Evolutionary conservation across 2,888 invertebrate genomes (phyloP).

Genomic region (Isoperla grammatica): DNA sequence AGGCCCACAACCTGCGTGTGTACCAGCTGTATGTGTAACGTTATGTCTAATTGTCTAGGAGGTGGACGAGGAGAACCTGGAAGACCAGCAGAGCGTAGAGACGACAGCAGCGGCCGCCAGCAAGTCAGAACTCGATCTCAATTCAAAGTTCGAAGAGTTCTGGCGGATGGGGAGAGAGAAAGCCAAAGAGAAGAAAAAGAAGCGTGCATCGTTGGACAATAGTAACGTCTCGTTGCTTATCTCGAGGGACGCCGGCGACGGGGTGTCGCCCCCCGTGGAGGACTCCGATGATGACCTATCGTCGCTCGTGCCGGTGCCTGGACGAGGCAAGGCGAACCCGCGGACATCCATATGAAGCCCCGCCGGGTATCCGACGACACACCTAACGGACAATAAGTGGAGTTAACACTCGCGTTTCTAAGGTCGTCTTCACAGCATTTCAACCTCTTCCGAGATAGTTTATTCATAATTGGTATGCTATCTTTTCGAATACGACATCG

Average conservation of each 20-base stretch:
- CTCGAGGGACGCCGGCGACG: conserved; percentile 3
- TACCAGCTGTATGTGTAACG: too few species aligned
- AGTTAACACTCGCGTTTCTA: background rate
- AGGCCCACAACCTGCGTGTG: too few species aligned
- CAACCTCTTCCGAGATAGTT: background rate
- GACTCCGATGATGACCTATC: background rate
- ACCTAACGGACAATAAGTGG: background rate
- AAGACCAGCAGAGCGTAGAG: conserved; percentile 31
- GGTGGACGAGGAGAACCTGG: conserved; percentile 61
- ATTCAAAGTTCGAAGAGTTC: conserved; percentile 54
- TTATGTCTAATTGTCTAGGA: conserved; percentile 49
- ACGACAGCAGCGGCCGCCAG: conserved; percentile 42
- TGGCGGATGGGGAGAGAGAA: conserved; percentile 40
- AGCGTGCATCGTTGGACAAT: conserved; percentile 9
- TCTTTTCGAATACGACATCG: background rate
- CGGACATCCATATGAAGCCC: conserved; percentile 16
- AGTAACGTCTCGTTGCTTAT: background rate
- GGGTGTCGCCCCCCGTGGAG: background rate
- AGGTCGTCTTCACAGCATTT: background rate
- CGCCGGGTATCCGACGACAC: background rate
- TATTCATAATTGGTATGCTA: background rate
- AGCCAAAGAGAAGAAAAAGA: conserved; percentile 25
- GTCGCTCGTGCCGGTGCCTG: background rate
- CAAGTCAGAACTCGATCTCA: conserved; percentile 49
- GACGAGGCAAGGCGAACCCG: background rate